Conservation (phyloP, 2,888 invertebrate genomes). For the Ormyrus pomaceus region DNA sequence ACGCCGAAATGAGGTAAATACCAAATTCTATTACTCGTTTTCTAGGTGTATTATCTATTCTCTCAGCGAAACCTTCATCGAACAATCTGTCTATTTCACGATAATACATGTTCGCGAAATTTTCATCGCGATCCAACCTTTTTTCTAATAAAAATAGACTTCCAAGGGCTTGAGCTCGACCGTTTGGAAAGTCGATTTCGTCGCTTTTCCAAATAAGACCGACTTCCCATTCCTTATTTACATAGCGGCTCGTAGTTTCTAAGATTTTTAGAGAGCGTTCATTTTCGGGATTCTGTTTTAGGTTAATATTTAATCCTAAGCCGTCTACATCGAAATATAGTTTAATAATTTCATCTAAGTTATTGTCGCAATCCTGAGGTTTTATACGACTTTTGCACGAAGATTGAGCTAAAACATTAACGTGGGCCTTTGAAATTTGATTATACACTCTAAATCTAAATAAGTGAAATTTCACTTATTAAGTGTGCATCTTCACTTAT, state of each 20-base stretch:
- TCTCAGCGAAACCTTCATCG: slow-evolving; percentile 5
- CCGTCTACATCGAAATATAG: background rate
- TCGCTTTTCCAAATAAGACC: slow-evolving; percentile 14
- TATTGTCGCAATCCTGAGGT: background rate
- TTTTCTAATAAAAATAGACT: slow-evolving; percentile 10
- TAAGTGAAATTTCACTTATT: no score
- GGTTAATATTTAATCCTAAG: no score
- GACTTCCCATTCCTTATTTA: background rate
- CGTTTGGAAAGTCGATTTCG: background rate
- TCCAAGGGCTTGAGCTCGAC: background rate
- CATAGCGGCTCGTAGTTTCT: background rate
- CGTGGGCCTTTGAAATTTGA: no score
- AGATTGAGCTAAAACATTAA: no score
- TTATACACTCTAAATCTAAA: no score
- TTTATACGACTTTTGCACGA: no score
- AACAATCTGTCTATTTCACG: slow-evolving; percentile 6
- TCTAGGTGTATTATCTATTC: background rate
- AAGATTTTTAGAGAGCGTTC: background rate
- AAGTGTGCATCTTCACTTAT: no score
- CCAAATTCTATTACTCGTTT: background rate
- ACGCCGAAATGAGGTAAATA: slow-evolving; percentile 10
- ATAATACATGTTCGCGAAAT: background rate
- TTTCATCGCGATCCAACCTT: slow-evolving; percentile 1
- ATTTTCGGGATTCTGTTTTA: background rate
- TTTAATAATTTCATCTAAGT: background rate